phyloP scores from a whole-genome alignment of 1,140 invertebrate species.

The Bemisia tabaci region DNA sequence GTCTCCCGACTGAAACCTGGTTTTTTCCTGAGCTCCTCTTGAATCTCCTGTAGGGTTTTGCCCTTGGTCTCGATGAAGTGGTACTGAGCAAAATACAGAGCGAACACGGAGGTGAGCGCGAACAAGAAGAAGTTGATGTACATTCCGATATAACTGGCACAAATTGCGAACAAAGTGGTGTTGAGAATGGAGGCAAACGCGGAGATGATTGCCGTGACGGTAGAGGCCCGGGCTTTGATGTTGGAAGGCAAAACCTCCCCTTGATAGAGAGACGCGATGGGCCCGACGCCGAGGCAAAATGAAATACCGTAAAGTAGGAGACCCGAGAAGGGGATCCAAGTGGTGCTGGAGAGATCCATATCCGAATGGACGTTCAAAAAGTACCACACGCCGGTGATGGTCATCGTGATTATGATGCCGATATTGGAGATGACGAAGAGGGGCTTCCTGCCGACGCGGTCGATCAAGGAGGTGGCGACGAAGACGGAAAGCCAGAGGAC shows the following conservation, averaged over 20 bases:
- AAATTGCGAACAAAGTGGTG: conserved; percentile 34
- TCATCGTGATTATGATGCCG: conserved; percentile 7
- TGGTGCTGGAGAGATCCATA: background rate
- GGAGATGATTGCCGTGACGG: conserved; percentile 31
- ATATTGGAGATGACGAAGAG: conserved; percentile 37
- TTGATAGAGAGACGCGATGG: conserved; percentile 17
- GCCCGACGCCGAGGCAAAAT: background rate
- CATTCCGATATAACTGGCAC: conserved; percentile 33
- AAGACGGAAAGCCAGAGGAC: conserved; percentile 32
- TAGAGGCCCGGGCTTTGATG: conserved; percentile 32
- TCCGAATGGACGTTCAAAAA: conserved; percentile 10
- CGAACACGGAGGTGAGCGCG: conserved; percentile 42
- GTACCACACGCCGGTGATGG: conserved; percentile 9
- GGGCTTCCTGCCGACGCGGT: conserved; percentile 34
- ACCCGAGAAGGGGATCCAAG: background rate
- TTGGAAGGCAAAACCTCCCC: conserved; percentile 27
- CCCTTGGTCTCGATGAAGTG: conserved; percentile 74
- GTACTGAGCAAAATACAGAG: conserved; percentile 47
- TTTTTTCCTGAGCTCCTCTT: conserved; percentile 23
- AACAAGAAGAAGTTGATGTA: conserved; percentile 48
- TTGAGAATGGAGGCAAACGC: conserved; percentile 28
- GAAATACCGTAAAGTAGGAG: background rate
- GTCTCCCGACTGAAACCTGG: background rate
- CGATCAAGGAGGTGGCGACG: conserved; percentile 30
- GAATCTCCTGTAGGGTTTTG: conserved; percentile 52